A percentile compares a stretch with the other conserved stretches of the same genome.
These are phyloP conservation scores for Cepphus grylle DNA, from an alignment of 2,113 vertebrate species.

Conservation along the genomic window DNA sequence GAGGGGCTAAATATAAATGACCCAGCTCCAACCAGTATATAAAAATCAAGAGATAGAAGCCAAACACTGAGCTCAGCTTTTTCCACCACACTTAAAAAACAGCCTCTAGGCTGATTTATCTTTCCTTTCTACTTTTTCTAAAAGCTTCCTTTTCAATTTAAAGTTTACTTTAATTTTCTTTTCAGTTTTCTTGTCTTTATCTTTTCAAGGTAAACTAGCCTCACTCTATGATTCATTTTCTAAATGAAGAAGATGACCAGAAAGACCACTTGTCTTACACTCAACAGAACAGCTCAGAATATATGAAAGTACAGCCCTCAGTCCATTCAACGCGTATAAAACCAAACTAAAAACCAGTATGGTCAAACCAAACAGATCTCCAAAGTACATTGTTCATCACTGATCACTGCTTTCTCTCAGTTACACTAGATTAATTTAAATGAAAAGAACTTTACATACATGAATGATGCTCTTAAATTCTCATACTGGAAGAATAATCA, in stretches of 20 bases:
- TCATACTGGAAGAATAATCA: not conserved
- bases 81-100: not conserved
- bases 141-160: not conserved
- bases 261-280: not conserved
- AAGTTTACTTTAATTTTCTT: slow-evolving; percentile 21
- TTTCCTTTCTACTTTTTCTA: not conserved
- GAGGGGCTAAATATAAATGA: slow-evolving; percentile 41
- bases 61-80: slow-evolving; percentile 25
- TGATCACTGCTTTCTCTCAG: not conserved
- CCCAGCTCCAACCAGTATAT: not conserved
- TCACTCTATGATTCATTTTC: not conserved
- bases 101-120: not conserved
- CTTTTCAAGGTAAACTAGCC: not conserved
- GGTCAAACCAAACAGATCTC: not conserved
- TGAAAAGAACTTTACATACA: not conserved
- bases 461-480: not conserved
- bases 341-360: not conserved
- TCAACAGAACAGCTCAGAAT: not conserved
- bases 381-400: not conserved
- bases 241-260: not conserved
- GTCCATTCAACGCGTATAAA: not conserved
- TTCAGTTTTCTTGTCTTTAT: not conserved
- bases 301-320: not conserved
- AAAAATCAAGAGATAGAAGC: slow-evolving; percentile 24
- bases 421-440: not conserved